Conservation (phyloP, 2,113 vertebrate genomes). For the Sorex fumeus region DNA sequence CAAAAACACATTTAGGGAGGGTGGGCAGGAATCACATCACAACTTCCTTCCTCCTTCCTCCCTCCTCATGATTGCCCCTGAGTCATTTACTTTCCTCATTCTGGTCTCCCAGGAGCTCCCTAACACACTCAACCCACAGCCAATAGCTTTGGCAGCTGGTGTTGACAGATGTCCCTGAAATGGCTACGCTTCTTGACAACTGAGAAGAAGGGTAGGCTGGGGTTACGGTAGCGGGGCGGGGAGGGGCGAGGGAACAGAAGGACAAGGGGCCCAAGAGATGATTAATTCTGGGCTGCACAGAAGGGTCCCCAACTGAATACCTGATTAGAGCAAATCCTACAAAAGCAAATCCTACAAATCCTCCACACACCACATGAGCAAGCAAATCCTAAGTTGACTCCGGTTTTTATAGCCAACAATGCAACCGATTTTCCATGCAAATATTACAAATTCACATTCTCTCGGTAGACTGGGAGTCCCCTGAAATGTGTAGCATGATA, state of each 20-base stretch:
- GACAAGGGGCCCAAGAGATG: neutral
- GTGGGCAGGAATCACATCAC: neutral
- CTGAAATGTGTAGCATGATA: neutral
- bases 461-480: neutral
- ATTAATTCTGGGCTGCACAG: slow-evolving; percentile 22
- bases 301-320: neutral
- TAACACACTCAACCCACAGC: neutral
- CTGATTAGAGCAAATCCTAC: neutral
- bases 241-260: neutral
- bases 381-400: neutral
- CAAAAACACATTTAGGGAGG: neutral
- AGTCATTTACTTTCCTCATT: neutral
- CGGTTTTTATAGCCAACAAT: neutral
- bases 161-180: neutral
- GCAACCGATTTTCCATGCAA: neutral
- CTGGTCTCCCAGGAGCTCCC: neutral
- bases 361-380: neutral
- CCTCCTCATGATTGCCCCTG: neutral
- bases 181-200: neutral
- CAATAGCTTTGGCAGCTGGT: neutral
- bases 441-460: slow-evolving; percentile 2
- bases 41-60: neutral
- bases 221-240: neutral
- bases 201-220: neutral
- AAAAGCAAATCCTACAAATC: neutral